phyloP scores from a whole-genome alignment of 2,113 vertebrate genomes.

The Marmota flaviventris region DNA sequence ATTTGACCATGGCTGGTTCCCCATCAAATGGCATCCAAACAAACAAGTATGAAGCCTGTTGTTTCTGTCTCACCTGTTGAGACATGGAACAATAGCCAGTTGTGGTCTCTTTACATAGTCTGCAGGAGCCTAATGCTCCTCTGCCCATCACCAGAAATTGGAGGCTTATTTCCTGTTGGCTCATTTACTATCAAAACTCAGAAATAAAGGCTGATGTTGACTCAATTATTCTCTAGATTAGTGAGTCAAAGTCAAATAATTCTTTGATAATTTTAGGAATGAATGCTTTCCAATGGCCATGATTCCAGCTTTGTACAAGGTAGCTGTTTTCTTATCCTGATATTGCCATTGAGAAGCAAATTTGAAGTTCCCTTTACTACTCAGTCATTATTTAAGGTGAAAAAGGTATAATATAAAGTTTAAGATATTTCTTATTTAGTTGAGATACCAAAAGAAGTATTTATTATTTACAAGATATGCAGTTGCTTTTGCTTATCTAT shows the following conservation, averaged over 20 bases:
- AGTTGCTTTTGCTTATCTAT: constrained; percentile 62
- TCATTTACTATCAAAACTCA: not conserved
- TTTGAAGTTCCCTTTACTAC: not conserved
- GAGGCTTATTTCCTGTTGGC: not conserved
- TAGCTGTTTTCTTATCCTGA: not conserved
- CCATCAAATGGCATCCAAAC: not conserved
- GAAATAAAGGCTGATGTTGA: not conserved
- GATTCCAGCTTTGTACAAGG: not conserved
- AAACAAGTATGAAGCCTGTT: not conserved
- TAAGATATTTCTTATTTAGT: not conserved
- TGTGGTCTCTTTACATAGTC: not conserved
- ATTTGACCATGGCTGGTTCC: not conserved
- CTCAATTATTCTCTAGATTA: not conserved
- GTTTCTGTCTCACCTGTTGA: rapidly evolving
- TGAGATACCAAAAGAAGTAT: not conserved
- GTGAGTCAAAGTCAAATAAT: not conserved
- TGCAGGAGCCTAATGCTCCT: not conserved
- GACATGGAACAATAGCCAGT: not conserved
- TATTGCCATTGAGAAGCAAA: not conserved
- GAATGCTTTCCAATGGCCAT: not conserved
- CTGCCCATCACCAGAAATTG: not conserved
- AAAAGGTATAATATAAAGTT: not conserved
- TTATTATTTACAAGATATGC: constrained; percentile 40
- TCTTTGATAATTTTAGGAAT: not conserved
- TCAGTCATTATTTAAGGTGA: not conserved